Evolutionary conservation across 2,113 vertebrate genomes (phyloP), one percentile per base, ranked within the genome.

Genomic region (Psilopsiagon aurifrons): DNA sequence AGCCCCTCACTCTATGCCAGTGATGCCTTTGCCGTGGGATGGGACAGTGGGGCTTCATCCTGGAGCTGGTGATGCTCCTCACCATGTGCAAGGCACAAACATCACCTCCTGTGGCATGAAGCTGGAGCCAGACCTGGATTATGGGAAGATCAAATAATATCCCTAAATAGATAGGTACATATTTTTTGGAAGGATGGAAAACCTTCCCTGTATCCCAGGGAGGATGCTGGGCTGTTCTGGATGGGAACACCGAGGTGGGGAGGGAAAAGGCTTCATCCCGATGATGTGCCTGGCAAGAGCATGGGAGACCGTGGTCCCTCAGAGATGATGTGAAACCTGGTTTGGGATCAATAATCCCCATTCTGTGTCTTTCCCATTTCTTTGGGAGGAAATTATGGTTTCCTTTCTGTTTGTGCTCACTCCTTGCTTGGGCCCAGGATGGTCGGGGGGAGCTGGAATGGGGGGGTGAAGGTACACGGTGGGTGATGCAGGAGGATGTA

Each of bases 81-180:
- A 3, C 24, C 68, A 1, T 0, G 17, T 6, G 29, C 18, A 31
- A 1, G 11, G 60, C 1, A 13, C 15, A 3, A 62, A 9, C 4
- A 24, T 44, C 79, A 52, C 87, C 83, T 37, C 54, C 24, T 3
- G 15, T 0, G 3, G 12, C 39, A 13, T 6, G 5, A 62, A 88
- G 16, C n/a, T 27, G 16, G 37, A 10, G 23, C 39, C 11, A 2
- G 51, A 5, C 3, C 43, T 15, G 3, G 11, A 3, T 35, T 4
- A 5, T 9, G 41, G 51, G 22, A 41, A 51, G 14, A 90, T 11
- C 12, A 12, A 1, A 0, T 7, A 46, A 47, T 68, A 35, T 28
- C 7, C 20, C 16, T 0, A 1, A 19, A 63, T 17, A 8, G 17
- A 87, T 13, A 1, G 5, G 11, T 11, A 6, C 12, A 11, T 27